Evolutionary conservation across 2,113 vertebrate species (phyloP), one percentile per base, ranked within the genome.

Genomic region (pig (Sus scrofa)): DNA sequence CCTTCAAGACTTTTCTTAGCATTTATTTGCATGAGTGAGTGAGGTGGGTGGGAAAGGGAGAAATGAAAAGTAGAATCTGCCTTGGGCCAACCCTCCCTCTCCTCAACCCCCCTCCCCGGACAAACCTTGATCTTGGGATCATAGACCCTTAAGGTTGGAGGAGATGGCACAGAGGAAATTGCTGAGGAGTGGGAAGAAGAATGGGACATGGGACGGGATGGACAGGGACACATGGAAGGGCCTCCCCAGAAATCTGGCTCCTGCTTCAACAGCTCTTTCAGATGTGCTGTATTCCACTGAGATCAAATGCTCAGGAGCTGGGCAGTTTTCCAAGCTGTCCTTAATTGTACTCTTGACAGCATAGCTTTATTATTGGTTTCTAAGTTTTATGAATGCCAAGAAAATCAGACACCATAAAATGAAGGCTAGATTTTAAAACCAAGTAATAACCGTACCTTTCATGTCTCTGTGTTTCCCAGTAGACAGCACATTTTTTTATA

Each of bases 401-500:
- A 82, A 92, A 89, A 89, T 93, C 77, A 93, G 95, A 89, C 56
- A 68, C 91, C 89, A 50, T 91, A 87, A 95, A 95, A 82, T 37
- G 27, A 89, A 87, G 37, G 67, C 65, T 58, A 52, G 78, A 75
- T 92, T 90, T 94, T 74, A 87, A 92, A 94, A 84, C 63, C 58
- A 95, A 96, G 77, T 70, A 96, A 89, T 89, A 92, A 67, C 58
- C 58, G 63, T 63, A 52, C 27, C 65, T 94, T 94, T 92, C 79
- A 83, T 13, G 52, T 52, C 3, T 70, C n/a, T 18, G 39, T 32
- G 22, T 86, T 89, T 67, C 67, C 85, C 86, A 34, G n/a, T 13
- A 37, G 34, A 86, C 37, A 56, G 77, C 62, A 73, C 56, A 18
- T 4, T 74, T 54, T 54, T 75, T 52, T n/a, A 73, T 16, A 62